Conservation (phyloP, 2,113 vertebrate species). For the Anolis sagrei region DNA sequence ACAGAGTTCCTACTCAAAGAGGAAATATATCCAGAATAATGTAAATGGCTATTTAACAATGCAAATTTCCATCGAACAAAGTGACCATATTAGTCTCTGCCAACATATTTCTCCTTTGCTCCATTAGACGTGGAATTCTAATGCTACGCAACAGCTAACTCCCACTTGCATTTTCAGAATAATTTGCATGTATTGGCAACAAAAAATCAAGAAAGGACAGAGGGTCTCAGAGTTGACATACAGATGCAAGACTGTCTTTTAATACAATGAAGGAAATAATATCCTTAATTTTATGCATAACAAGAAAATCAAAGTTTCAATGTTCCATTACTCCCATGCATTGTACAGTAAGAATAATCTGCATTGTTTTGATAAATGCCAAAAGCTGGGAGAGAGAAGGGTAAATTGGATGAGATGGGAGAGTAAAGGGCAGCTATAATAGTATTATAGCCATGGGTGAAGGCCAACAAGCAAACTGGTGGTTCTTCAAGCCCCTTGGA, state of each 20-base stretch:
- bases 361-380: too few relatives aligned
- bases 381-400: too few relatives aligned
- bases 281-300: conserved; percentile 37
- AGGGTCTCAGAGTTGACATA: conserved; percentile 58
- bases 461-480: too few relatives aligned
- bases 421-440: too few relatives aligned
- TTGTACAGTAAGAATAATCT: too few relatives aligned
- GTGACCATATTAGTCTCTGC: conserved; percentile 50
- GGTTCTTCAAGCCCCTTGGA: too few relatives aligned
- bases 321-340: background rate
- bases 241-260: conserved; percentile 58
- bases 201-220: conserved; percentile 43
- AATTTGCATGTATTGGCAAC: conserved; percentile 67
- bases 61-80: conserved; percentile 58
- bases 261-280: conserved; percentile 46
- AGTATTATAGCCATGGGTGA: too few relatives aligned
- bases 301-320: background rate
- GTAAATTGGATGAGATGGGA: too few relatives aligned
- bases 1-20: too few relatives aligned
- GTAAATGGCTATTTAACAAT: conserved; percentile 56
- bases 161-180: conserved; percentile 78
- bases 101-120: conserved; percentile 55
- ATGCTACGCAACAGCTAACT: conserved; percentile 60
- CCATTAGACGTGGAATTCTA: conserved; percentile 46
- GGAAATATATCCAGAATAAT: conserved; percentile 34